These are phyloP conservation scores for Cottus gobio DNA, from an alignment of 2,113 vertebrate genomes.

Conservation along the genomic window DNA sequence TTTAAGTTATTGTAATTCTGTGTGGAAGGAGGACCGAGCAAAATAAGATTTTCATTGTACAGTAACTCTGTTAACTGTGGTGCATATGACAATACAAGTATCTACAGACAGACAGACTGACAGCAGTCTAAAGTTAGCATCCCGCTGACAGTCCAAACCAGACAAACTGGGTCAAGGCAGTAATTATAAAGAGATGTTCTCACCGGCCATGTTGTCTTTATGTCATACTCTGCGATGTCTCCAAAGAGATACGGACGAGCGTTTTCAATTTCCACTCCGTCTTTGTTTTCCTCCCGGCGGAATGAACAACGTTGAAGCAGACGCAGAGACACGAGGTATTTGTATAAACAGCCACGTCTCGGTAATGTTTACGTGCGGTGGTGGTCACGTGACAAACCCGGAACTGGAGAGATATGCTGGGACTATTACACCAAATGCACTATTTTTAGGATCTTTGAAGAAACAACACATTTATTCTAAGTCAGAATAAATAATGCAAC, in stretches of 20 bases:
- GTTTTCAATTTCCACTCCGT: conserved; percentile 62
- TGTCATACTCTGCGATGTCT: conserved; percentile 78
- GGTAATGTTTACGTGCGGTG: neutral
- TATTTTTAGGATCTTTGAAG: too few species aligned
- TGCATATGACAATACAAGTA: too few species aligned
- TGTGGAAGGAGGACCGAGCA: too few species aligned
- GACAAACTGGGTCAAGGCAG: too few species aligned
- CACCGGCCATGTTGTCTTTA: too few species aligned
- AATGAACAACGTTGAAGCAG: fast-evolving
- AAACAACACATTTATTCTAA: neutral
- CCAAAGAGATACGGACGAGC: conserved; percentile 77
- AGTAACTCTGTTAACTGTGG: too few species aligned
- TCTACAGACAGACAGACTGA: too few species aligned
- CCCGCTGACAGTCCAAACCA: neutral
- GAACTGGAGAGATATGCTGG: conserved; percentile 20
- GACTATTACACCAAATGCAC: conserved; percentile 6
- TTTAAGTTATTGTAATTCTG: too few species aligned
- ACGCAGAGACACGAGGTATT: conserved; percentile 11
- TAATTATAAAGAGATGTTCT: neutral
- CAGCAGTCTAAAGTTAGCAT: neutral
- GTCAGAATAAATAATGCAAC: neutral
- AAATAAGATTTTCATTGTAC: too few species aligned
- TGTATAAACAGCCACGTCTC: conserved; percentile 49
- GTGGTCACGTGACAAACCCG: conserved; percentile 30
- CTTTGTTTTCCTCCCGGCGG: neutral